Evolutionary conservation across 2,888 invertebrate genomes (phyloP).

Genomic region (Agonopterix subpropinquella): DNA sequence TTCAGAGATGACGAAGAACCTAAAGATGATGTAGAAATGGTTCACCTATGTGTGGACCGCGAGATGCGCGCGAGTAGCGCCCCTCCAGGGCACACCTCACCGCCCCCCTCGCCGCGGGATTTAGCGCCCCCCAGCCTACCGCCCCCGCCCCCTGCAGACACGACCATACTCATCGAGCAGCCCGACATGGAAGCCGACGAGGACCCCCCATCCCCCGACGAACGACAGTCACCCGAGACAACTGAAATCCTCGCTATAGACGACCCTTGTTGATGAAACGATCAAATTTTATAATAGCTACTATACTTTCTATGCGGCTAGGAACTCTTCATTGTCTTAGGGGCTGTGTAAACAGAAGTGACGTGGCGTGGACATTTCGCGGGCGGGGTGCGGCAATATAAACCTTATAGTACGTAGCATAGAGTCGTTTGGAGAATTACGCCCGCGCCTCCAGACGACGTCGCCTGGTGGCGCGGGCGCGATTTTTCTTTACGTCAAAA

Average conservation of each 20-base stretch:
- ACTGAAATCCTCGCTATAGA: slow-evolving; percentile 6
- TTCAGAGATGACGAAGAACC: slow-evolving; percentile 29
- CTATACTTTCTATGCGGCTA: slow-evolving; percentile 29
- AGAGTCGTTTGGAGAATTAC: no score
- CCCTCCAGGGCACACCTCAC: slow-evolving; percentile 27
- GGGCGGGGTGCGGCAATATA: no score
- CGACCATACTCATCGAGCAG: slow-evolving; percentile 45
- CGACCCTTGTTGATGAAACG: slow-evolving; percentile 28
- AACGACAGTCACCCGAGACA: slow-evolving; percentile 28
- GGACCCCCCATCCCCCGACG: slow-evolving; percentile 17
- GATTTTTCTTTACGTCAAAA: no score
- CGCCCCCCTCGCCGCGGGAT: slow-evolving; percentile 26
- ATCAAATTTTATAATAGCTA: slow-evolving; percentile 40
- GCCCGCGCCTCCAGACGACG: no score
- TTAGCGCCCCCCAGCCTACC: slow-evolving; percentile 9
- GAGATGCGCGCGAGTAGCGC: slow-evolving; percentile 48
- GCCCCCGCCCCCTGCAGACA: slow-evolving; percentile 26
- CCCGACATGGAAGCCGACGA: slow-evolving; percentile 15
- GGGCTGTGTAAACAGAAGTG: no score
- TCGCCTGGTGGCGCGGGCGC: no score
- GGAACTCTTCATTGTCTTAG: neutral
- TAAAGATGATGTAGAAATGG: slow-evolving; percentile 43
- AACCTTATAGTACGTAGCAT: no score
- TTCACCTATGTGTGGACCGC: slow-evolving; percentile 36
- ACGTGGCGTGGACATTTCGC: no score